Percentiles rank a stretch among this genome's conserved stretches.
These are phyloP conservation scores for Epinotia brunnichana DNA, from an alignment of 2,888 invertebrate species.

Conservation along the genomic window DNA sequence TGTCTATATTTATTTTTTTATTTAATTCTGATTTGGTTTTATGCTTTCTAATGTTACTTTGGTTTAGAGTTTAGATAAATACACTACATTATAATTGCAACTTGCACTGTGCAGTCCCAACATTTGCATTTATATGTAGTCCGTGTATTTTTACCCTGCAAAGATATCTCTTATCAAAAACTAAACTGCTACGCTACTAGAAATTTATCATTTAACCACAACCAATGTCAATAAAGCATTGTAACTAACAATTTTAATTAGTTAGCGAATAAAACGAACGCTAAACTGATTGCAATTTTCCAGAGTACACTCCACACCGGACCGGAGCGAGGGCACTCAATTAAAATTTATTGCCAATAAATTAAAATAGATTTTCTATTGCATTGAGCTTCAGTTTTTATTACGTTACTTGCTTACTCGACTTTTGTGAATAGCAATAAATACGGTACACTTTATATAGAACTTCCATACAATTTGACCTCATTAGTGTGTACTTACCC, in stretches of 20 bases:
- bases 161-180: neutral
- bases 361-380: constrained; percentile 15
- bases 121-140: no score
- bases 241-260: constrained; percentile 5
- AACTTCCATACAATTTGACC: no score
- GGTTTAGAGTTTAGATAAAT: no score
- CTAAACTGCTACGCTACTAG: neutral
- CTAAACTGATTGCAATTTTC: constrained; percentile 29
- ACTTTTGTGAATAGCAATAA: neutral
- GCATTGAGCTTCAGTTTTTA: neutral
- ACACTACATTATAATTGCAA: no score
- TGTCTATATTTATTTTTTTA: no score
- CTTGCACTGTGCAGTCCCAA: no score
- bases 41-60: no score
- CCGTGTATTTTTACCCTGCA: neutral
- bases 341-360: constrained; percentile 24
- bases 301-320: constrained; percentile 7
- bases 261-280: constrained; percentile 9
- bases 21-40: no score
- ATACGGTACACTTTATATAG: no score
- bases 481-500: no score
- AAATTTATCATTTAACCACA: neutral
- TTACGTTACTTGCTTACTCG: neutral
- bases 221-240: neutral
- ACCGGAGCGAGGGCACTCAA: constrained; percentile 1